Evolutionary conservation across 2,797 vertebrate species (phyloP).

Genomic region (Sitta carolinensis): DNA sequence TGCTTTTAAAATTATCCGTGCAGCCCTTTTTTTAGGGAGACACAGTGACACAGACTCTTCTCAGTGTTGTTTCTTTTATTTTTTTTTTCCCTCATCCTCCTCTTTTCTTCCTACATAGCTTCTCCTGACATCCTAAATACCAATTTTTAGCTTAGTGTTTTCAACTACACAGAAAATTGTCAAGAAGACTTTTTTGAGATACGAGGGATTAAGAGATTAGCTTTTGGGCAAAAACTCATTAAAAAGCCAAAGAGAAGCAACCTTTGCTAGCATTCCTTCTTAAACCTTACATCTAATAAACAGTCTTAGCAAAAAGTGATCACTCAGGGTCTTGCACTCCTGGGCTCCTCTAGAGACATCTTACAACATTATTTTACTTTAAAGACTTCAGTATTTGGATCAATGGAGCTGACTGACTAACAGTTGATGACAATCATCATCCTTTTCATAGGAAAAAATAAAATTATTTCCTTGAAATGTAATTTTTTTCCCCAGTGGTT

Average conservation of each 20-base stretch:
- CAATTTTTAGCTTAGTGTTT: neutral
- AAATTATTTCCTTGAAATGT: neutral
- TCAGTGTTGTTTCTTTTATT: rapidly evolving
- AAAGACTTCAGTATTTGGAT: neutral
- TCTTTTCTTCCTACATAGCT: neutral
- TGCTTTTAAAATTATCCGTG: neutral
- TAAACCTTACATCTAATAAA: neutral
- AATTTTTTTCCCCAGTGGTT: neutral
- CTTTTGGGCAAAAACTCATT: neutral
- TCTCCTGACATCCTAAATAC: neutral
- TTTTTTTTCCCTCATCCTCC: rapidly evolving
- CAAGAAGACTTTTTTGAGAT: neutral
- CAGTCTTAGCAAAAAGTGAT: neutral
- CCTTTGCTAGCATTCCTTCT: neutral
- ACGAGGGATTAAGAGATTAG: neutral
- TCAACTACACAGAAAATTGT: neutral
- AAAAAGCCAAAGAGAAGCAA: neutral
- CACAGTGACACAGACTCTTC: neutral
- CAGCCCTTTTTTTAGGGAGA: neutral
- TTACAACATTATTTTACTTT: neutral
- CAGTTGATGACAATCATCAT: neutral
- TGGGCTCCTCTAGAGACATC: neutral
- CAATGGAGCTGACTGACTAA: neutral
- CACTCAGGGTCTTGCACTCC: neutral
- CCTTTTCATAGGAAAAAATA: neutral